Percentiles rank a stretch among this genome's conserved stretches.
Conservation (phyloP, 2,797 vertebrate species). For the Phrynocephalus forsythii region DNA sequence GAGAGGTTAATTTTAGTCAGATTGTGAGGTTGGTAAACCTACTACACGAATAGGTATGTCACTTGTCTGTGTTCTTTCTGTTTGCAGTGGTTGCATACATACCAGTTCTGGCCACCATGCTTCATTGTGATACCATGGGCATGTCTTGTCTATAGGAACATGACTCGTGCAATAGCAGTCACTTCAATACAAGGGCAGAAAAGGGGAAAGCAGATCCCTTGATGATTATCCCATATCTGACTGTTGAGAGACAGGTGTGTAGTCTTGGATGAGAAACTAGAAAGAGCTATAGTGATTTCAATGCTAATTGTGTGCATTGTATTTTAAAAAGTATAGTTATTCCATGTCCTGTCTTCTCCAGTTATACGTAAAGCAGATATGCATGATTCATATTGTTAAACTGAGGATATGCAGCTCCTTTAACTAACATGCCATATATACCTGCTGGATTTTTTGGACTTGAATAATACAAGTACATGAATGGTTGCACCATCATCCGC, state of each 20-base stretch:
- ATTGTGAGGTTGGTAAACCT: background rate
- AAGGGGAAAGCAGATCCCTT: background rate
- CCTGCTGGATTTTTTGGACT: background rate
- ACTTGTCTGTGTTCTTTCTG: background rate
- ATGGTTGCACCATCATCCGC: background rate
- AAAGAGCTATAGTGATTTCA: background rate
- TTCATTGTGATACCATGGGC: background rate
- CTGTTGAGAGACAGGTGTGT: background rate
- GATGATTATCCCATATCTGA: background rate
- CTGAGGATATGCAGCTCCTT: background rate
- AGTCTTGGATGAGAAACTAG: background rate
- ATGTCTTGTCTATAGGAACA: background rate
- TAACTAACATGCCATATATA: background rate
- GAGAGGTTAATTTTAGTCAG: background rate
- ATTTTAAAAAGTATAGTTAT: background rate
- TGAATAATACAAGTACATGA: background rate
- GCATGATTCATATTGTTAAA: background rate
- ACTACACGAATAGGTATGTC: background rate
- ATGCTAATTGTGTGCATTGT: background rate
- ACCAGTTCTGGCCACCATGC: background rate
- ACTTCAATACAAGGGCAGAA: background rate
- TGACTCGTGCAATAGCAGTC: background rate
- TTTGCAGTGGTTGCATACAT: background rate
- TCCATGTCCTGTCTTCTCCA: background rate
- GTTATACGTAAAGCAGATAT: background rate